phyloP scores from a whole-genome alignment of 2,797 vertebrate species.

The Tapera naevia region DNA sequence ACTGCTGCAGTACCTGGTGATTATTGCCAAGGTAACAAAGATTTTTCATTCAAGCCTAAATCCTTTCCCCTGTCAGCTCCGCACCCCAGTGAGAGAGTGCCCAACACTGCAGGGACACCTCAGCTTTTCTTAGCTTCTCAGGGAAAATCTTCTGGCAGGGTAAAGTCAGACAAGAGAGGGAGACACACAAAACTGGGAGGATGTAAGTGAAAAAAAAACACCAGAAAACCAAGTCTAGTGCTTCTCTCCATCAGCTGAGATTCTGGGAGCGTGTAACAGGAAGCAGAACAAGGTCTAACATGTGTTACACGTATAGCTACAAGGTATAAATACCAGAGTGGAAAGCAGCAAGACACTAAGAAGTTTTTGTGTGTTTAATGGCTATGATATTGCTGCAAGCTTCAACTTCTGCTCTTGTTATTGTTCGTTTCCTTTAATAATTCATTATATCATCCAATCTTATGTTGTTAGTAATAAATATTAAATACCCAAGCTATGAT shows the following conservation, averaged over 20 bases:
- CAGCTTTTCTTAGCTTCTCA: neutral
- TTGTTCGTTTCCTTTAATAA: slow-evolving; percentile 39
- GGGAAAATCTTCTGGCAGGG: neutral
- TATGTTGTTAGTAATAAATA: slow-evolving; percentile 32
- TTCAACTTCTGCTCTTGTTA: slow-evolving; percentile 7
- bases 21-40: slow-evolving; percentile 51
- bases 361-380: slow-evolving; percentile 11
- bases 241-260: neutral
- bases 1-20: neutral
- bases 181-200: rapidly evolving
- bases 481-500: slow-evolving; percentile 26
- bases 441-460: slow-evolving; percentile 38
- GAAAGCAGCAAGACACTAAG: neutral
- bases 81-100: neutral
- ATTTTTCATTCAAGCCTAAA: neutral
- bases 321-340: neutral
- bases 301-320: neutral
- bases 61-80: neutral
- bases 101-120: rapidly evolving
- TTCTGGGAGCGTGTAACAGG: neutral
- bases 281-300: neutral
- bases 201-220: rapidly evolving
- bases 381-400: neutral
- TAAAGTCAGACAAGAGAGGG: neutral
- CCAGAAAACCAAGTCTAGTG: neutral